Conservation (phyloP, 2,113 vertebrate species). For the Todiramphus saurophagus region DNA sequence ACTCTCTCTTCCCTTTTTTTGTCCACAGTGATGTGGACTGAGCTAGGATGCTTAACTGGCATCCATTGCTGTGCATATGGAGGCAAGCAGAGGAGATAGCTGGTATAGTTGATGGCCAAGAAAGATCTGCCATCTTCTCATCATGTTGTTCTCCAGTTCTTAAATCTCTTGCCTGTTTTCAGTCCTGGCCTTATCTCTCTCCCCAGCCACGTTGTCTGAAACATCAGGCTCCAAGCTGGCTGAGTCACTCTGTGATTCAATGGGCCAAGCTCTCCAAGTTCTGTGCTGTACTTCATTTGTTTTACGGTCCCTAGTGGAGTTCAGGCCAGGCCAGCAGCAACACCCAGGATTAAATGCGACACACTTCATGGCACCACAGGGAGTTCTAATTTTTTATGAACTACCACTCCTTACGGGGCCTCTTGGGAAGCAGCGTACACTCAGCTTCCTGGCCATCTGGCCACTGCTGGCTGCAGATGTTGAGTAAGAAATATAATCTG, state of each 20-base stretch:
- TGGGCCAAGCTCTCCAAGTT: not conserved
- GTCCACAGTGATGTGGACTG: not conserved
- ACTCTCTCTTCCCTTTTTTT: no score
- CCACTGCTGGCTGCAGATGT: not conserved
- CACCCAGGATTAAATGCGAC: conserved; percentile 15
- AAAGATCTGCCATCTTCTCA: not conserved
- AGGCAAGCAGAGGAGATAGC: not conserved
- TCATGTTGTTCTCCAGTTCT: not conserved
- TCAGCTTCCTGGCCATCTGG: conserved; percentile 40
- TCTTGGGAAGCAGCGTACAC: not conserved
- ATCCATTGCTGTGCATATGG: not conserved
- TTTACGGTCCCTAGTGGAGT: conserved; percentile 34
- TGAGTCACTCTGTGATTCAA: not conserved
- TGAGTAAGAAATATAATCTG: conserved; percentile 4
- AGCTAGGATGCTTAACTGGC: not conserved
- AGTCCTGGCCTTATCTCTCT: not conserved
- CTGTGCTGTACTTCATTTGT: not conserved
- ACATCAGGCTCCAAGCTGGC: not conserved
- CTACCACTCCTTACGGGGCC: not conserved
- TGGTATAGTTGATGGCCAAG: not conserved
- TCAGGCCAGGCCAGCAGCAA: conserved; percentile 33
- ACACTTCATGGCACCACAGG: not conserved
- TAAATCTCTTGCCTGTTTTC: not conserved
- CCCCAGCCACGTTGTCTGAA: not conserved
- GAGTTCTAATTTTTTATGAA: not conserved